phyloP scores from a whole-genome alignment of 2,113 vertebrate species.

The Collichthys lucidus region DNA sequence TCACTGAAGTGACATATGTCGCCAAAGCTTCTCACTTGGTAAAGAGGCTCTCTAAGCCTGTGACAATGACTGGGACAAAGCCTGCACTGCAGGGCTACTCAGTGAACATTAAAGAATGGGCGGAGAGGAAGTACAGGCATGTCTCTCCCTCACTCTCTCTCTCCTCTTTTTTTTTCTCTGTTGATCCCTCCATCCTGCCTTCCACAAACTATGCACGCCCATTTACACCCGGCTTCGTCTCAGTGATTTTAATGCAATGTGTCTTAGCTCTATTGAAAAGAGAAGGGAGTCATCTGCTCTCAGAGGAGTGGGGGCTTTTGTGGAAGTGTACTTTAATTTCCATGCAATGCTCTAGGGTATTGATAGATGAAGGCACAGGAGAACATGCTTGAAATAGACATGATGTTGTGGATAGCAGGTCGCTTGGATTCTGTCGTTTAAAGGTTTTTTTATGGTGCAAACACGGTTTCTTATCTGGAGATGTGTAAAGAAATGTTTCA shows the following conservation, averaged over 20 bases:
- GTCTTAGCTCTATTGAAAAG: constrained; percentile 59
- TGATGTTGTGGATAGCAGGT: constrained; percentile 33
- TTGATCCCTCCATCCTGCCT: constrained; percentile 56
- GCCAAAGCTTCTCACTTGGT: constrained; percentile 81
- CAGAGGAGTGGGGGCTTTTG: constrained; percentile 56
- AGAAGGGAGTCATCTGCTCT: constrained; percentile 63
- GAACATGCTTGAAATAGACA: constrained; percentile 56
- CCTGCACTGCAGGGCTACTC: constrained; percentile 71
- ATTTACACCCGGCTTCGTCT: constrained; percentile 59
- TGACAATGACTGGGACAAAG: constrained; percentile 81
- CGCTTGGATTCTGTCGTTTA: neutral
- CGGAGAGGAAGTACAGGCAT: constrained; percentile 70
- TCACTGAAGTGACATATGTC: constrained; percentile 83
- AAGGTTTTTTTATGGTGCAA: constrained; percentile 1
- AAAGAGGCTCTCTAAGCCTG: constrained; percentile 73
- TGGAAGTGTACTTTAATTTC: constrained; percentile 55
- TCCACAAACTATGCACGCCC: constrained; percentile 55
- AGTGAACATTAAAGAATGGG: constrained; percentile 66
- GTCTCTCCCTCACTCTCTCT: constrained; percentile 35
- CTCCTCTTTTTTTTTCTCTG: neutral
- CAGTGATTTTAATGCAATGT: constrained; percentile 64
- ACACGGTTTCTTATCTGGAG: constrained; percentile 5
- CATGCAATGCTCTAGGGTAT: constrained; percentile 53
- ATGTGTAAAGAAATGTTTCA: neutral
- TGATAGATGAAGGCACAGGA: constrained; percentile 48